A percentile compares a stretch with the other conserved stretches of the same genome.
Conservation (phyloP, 2,888 invertebrate species). For the Mycalesis mineus region DNA sequence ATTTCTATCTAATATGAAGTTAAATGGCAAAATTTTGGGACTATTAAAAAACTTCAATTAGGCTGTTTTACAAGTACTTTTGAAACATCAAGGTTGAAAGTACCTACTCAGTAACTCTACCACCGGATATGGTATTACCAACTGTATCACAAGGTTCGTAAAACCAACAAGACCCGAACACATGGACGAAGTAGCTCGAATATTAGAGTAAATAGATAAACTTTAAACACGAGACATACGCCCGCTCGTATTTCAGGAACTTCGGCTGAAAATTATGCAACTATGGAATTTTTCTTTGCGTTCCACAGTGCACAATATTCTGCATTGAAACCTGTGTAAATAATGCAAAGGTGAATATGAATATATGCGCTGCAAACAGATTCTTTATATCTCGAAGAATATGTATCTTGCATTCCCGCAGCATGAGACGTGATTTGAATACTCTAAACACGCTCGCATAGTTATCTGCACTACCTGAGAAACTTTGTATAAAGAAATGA, state of each 20-base stretch:
- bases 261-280: neutral
- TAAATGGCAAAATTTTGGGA: too few species aligned
- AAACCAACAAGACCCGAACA: too few species aligned
- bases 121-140: too few species aligned
- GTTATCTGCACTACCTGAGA: conserved; percentile 10
- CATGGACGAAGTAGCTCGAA: too few species aligned
- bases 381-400: conserved; percentile 62
- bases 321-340: conserved; percentile 62
- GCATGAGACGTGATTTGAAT: conserved; percentile 65
- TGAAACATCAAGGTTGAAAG: too few species aligned
- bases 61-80: too few species aligned
- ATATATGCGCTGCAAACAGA: conserved; percentile 58
- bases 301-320: conserved; percentile 51
- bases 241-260: neutral
- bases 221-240: neutral
- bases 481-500: conserved; percentile 10
- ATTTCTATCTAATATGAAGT: too few species aligned
- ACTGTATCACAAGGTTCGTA: too few species aligned
- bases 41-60: too few species aligned
- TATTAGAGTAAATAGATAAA: neutral
- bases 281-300: conserved; percentile 17
- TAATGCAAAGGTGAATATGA: conserved; percentile 52
- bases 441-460: conserved; percentile 31
- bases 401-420: conserved; percentile 69
- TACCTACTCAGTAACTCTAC: too few species aligned